These are phyloP conservation scores for Carettochelys insculpta DNA, from an alignment of 2,113 vertebrate species.

Conservation along the genomic window DNA sequence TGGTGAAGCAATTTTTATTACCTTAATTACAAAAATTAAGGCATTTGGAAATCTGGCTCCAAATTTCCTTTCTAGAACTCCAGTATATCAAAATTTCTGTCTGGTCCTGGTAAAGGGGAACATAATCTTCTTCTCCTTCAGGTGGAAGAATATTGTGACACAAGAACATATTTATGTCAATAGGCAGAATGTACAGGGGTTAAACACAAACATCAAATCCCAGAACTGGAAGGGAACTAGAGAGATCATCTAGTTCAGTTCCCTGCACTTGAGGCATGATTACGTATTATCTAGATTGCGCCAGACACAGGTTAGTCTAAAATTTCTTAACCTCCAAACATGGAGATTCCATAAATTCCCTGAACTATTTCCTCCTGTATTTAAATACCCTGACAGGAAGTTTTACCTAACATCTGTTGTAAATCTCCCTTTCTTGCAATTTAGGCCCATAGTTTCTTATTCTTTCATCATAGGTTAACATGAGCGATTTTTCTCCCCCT, in stretches of 20 bases:
- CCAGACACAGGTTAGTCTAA: not conserved
- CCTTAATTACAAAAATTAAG: not conserved
- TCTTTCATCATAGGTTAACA: not conserved
- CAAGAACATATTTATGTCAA: not conserved
- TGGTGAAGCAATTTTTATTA: not conserved
- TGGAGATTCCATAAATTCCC: not conserved
- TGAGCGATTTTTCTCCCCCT: not conserved
- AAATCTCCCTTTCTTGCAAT: not conserved
- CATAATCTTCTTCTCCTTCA: not conserved
- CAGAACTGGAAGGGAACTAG: not conserved
- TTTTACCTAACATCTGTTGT: not conserved
- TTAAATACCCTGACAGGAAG: not conserved
- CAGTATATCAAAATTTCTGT: not conserved
- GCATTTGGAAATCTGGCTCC: not conserved
- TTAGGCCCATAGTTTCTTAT: not conserved
- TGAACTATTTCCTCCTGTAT: not conserved
- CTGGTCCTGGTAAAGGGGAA: not conserved
- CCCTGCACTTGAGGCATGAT: not conserved
- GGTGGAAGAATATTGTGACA: not conserved
- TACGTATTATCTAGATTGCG: too few relatives aligned
- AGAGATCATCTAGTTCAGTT: not conserved
- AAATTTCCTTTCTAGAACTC: fast-evolving
- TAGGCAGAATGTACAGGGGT: not conserved
- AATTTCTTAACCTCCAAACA: not conserved
- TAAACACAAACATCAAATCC: not conserved